Conservation (phyloP, 2,797 vertebrate species). For the Aldrovandia affinis region DNA sequence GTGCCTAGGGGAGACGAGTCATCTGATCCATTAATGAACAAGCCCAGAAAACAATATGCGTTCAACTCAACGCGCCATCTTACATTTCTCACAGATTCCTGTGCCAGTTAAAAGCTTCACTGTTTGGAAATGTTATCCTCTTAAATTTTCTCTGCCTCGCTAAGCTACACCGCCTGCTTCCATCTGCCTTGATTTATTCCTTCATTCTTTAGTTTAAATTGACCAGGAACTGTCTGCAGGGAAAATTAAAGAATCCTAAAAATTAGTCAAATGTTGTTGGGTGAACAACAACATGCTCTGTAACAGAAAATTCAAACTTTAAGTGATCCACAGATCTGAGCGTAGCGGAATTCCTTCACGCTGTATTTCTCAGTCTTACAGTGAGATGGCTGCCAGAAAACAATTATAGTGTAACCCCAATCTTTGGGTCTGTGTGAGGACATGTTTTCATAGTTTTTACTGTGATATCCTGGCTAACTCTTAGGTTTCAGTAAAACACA, state of each 20-base stretch:
- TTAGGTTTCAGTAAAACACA: constrained; percentile 27
- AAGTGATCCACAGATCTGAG: background rate
- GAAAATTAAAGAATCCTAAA: background rate
- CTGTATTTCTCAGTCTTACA: constrained; percentile 21
- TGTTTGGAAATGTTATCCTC: constrained; percentile 1
- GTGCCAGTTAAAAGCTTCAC: background rate
- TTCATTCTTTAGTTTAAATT: background rate
- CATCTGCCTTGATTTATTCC: background rate
- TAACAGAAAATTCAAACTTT: background rate
- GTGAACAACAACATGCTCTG: background rate
- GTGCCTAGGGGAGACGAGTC: constrained; percentile 11
- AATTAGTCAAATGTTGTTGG: background rate
- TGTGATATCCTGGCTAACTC: constrained; percentile 22
- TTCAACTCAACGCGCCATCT: constrained; percentile 8
- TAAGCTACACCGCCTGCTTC: background rate
- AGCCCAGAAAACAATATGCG: constrained; percentile 15
- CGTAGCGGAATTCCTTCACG: background rate
- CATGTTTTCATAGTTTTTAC: constrained; percentile 19
- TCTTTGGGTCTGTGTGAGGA: constrained; percentile 37
- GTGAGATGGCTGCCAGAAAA: constrained; percentile 35
- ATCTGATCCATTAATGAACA: constrained; percentile 30
- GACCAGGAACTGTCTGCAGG: background rate
- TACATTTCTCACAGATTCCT: constrained; percentile 11
- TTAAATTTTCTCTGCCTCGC: background rate
- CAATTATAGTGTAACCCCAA: constrained; percentile 36